Percentiles rank a stretch among this genome's conserved stretches.
Conservation (phyloP, 1,140 invertebrate species). For the Triops cancriformis region DNA sequence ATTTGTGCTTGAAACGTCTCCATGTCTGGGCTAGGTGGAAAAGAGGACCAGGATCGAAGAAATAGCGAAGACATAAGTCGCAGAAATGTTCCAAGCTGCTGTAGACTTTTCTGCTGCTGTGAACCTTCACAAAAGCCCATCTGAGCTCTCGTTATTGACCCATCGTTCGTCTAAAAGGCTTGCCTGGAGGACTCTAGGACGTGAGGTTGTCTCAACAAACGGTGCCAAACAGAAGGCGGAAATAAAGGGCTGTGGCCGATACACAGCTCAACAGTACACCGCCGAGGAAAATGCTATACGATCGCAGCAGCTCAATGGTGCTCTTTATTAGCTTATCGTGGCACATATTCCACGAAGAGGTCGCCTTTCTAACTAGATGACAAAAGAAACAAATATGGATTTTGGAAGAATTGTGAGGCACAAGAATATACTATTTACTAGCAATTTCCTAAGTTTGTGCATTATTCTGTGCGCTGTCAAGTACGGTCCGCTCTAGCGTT, state of each 20-base stretch:
- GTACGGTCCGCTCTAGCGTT: too few species aligned
- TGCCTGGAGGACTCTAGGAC: background rate
- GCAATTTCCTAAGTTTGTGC: too few species aligned
- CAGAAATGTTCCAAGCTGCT: background rate
- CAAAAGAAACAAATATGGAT: background rate
- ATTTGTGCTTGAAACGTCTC: background rate
- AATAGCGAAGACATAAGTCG: background rate
- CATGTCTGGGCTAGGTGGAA: background rate
- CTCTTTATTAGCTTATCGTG: background rate
- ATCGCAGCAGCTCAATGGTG: background rate
- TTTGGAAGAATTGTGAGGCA: too few species aligned
- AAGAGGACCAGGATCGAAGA: background rate
- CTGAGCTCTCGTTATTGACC: constrained; percentile 12
- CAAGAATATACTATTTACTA: too few species aligned
- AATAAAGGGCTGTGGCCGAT: background rate
- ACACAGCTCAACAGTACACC: background rate
- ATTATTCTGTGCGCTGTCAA: too few species aligned
- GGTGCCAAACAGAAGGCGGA: background rate
- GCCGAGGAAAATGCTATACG: background rate
- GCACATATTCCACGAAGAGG: background rate
- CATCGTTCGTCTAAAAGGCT: background rate
- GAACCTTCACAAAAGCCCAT: constrained; percentile 7
- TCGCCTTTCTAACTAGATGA: background rate
- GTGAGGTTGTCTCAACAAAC: background rate
- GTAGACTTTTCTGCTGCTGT: background rate